A percentile compares a stretch with the other conserved stretches of the same genome.
These are phyloP conservation scores for Microchrysa polita DNA, from an alignment of 2,888 invertebrate genomes.

Conservation along the genomic window DNA sequence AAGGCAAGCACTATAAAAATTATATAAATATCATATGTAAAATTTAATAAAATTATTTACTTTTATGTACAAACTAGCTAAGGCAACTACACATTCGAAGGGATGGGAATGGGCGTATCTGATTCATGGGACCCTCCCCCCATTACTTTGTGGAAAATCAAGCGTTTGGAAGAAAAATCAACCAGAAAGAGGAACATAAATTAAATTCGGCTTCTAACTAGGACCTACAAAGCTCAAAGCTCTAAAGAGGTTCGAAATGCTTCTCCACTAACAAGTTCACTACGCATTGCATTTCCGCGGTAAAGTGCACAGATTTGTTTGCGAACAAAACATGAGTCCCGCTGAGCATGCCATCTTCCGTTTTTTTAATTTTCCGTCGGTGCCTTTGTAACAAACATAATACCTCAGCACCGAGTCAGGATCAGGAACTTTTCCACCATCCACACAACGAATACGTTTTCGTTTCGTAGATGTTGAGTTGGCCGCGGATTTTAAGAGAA, in stretches of 20 bases:
- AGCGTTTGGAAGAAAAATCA: not conserved
- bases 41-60: not conserved
- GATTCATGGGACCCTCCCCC: no score
- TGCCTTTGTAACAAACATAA: constrained; percentile 65
- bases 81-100: no score
- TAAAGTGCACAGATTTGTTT: constrained; percentile 64
- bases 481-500: constrained; percentile 37
- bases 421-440: constrained; percentile 65
- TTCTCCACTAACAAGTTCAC: no score
- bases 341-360: constrained; percentile 65
- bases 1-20: constrained; percentile 37
- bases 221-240: no score
- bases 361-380: constrained; percentile 62
- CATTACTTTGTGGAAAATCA: not conserved
- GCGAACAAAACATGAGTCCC: constrained; percentile 65
- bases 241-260: no score
- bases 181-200: no score
- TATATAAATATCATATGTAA: not conserved
- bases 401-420: constrained; percentile 64
- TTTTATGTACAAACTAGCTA: no score
- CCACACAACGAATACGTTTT: constrained; percentile 63
- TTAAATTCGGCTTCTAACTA: no score
- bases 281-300: constrained; percentile 58
- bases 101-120: not conserved
- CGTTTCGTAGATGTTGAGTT: constrained; percentile 53